Conservation (phyloP, 2,113 vertebrate genomes). For the Microtus oregoni region DNA sequence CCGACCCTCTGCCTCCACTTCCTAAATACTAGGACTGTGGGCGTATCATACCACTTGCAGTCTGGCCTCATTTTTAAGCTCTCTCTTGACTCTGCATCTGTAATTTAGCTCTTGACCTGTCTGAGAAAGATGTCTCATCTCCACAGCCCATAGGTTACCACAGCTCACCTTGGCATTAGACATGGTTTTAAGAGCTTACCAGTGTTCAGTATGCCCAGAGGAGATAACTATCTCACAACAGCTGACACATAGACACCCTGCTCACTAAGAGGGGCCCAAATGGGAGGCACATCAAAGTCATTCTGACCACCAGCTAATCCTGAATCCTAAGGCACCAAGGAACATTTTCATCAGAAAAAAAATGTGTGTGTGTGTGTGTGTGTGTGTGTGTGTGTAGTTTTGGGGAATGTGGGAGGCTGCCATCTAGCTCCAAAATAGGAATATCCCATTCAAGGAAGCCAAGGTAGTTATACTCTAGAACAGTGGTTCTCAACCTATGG, state of each 20-base stretch:
- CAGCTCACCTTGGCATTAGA: not conserved
- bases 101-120: not conserved
- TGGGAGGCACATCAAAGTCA: not conserved
- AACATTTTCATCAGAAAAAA: fast-evolving
- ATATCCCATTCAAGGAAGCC: not conserved
- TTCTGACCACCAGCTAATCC: too few species aligned
- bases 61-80: not conserved
- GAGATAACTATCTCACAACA: not conserved
- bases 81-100: not conserved
- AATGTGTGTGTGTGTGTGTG: too few species aligned
- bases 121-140: not conserved
- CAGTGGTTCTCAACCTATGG: not conserved
- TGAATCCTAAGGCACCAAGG: fast-evolving
- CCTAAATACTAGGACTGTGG: not conserved
- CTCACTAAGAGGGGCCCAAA: too few species aligned
- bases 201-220: not conserved
- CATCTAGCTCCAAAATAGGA: not conserved
- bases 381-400: too few species aligned
- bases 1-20: not conserved
- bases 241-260: not conserved
- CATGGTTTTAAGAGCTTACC: not conserved
- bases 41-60: not conserved
- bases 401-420: not conserved
- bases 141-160: not conserved
- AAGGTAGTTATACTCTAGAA: not conserved